These are phyloP conservation scores for Fistularia commersonii DNA, from an alignment of 2,797 vertebrate species.

Conservation along the genomic window DNA sequence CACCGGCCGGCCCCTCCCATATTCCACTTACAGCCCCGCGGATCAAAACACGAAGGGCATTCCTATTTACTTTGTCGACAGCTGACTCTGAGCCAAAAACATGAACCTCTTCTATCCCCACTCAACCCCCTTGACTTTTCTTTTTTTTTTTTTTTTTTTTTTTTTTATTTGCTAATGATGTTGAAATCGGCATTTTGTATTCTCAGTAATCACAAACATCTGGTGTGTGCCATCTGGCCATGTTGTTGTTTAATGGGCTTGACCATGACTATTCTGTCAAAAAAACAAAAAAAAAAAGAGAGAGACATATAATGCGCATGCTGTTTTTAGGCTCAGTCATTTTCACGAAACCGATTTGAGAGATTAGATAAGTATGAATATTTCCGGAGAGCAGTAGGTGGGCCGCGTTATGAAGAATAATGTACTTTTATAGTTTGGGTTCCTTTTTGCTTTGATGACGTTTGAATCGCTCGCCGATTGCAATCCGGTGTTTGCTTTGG, in stretches of 20 bases:
- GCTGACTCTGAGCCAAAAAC: slow-evolving; percentile 48
- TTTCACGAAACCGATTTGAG: slow-evolving; percentile 15
- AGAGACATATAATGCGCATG: slow-evolving; percentile 35
- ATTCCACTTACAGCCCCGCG: neutral
- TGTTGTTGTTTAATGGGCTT: slow-evolving; percentile 50
- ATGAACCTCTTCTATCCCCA: slow-evolving; percentile 35
- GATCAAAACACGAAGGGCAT: slow-evolving; percentile 46
- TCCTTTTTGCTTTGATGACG: no score
- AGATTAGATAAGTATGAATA: slow-evolving; percentile 24
- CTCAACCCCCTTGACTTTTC: neutral
- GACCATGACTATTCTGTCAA: slow-evolving; percentile 45
- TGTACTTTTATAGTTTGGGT: no score
- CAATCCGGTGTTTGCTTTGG: no score
- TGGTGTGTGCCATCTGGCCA: slow-evolving; percentile 67
- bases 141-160: no score
- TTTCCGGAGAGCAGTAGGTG: slow-evolving; percentile 7
- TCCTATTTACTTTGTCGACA: slow-evolving; percentile 40
- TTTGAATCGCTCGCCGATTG: no score
- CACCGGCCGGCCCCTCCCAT: slow-evolving; percentile 3
- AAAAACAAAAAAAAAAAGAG: slow-evolving; percentile 2
- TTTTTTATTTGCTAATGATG: slow-evolving; percentile 70
- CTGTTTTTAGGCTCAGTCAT: slow-evolving; percentile 25
- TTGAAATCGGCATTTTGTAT: slow-evolving; percentile 67
- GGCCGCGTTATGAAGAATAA: slow-evolving; percentile 4
- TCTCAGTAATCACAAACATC: slow-evolving; percentile 75